phyloP scores from a whole-genome alignment of 2,113 vertebrate genomes.

The Calypte anna region DNA sequence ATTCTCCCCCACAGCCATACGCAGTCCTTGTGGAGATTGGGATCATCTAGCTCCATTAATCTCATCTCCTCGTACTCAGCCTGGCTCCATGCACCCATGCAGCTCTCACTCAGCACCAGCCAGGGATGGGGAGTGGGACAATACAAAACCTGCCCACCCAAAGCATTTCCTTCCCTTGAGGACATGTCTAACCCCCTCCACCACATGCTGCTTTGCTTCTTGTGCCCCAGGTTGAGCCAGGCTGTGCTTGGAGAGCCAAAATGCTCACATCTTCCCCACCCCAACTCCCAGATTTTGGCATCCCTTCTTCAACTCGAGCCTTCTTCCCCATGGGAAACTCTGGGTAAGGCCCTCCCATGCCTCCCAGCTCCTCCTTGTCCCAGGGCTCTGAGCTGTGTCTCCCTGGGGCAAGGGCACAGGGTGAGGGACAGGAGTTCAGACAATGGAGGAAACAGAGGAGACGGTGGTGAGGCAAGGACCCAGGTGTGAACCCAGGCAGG shows the following conservation, averaged over 20 bases:
- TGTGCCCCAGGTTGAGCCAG: fast-evolving
- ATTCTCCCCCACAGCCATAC: fast-evolving
- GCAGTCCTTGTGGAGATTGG: fast-evolving
- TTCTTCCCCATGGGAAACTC: neutral
- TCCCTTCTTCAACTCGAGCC: neutral
- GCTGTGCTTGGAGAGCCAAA: neutral
- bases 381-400: neutral
- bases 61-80: fast-evolving
- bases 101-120: fast-evolving
- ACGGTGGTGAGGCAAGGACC: neutral
- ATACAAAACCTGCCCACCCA: neutral
- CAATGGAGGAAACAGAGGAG: slow-evolving; percentile 36
- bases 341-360: neutral
- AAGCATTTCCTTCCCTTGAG: neutral
- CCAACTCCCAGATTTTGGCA: fast-evolving
- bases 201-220: neutral
- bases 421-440: neutral
- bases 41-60: neutral
- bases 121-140: neutral
- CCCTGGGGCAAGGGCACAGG: fast-evolving
- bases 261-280: neutral
- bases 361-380: neutral
- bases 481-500: neutral
- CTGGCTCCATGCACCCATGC: fast-evolving
- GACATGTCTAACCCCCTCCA: fast-evolving